Conservation (phyloP, 1,140 invertebrate genomes). For the Zaprionus capensis region DNA sequence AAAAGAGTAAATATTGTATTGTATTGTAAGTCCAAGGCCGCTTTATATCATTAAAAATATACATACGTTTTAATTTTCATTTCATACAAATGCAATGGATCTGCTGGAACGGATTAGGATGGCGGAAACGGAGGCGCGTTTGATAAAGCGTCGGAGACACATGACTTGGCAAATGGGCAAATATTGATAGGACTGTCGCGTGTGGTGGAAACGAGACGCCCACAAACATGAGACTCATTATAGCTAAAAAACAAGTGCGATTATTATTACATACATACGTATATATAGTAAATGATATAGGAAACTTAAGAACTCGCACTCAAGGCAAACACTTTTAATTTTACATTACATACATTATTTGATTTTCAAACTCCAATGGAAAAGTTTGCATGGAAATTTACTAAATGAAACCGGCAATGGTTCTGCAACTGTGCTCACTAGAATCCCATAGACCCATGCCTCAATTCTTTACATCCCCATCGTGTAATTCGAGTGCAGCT, state of each 20-base stretch:
- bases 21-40: slow-evolving; percentile 1
- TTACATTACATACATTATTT: not conserved
- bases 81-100: not conserved
- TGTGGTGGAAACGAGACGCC: slow-evolving; percentile 61
- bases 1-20: not conserved
- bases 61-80: not conserved
- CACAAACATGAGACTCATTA: slow-evolving; percentile 22
- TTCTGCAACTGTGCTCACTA: slow-evolving; percentile 22
- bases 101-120: not conserved
- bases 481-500: slow-evolving; percentile 58
- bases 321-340: not conserved
- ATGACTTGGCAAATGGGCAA: slow-evolving; percentile 24
- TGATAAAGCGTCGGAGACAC: slow-evolving; percentile 12
- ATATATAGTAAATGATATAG: not conserved
- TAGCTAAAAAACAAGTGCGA: not conserved
- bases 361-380: slow-evolving; percentile 13
- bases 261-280: not conserved
- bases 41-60: slow-evolving; percentile 19
- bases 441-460: not conserved
- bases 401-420: not conserved
- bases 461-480: slow-evolving; percentile 18
- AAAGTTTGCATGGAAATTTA: slow-evolving; percentile 18
- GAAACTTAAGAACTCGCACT: not conserved
- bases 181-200: slow-evolving; percentile 18
- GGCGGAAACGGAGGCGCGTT: slow-evolving; percentile 19